A percentile compares a stretch with the other conserved stretches of the same genome.
Evolutionary conservation across 2,113 vertebrate species (phyloP).

Genomic region (Equus przewalskii): DNA sequence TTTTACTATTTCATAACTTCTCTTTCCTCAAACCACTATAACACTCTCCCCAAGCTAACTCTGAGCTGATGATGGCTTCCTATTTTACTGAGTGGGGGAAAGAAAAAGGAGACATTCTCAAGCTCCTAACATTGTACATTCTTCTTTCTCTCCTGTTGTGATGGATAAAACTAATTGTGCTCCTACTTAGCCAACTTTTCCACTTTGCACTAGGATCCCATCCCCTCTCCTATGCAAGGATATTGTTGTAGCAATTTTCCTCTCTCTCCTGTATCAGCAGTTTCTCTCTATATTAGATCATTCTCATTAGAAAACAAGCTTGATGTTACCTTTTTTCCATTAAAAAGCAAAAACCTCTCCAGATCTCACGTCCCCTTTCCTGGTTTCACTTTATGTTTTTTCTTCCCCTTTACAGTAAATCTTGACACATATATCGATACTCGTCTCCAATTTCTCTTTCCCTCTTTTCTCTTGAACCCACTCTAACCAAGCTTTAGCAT

Average conservation of each 20-base stretch:
- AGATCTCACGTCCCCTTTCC: neutral
- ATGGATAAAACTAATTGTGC: neutral
- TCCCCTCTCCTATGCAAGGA: neutral
- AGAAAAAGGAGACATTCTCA: neutral
- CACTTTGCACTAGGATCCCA: neutral
- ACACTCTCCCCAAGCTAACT: neutral
- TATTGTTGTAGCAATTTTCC: neutral
- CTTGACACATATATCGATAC: neutral
- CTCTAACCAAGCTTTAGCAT: neutral
- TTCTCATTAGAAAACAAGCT: neutral
- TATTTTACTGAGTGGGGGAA: neutral
- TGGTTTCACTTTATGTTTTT: neutral
- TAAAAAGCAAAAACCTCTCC: conserved; percentile 8
- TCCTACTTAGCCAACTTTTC: neutral
- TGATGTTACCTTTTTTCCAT: neutral
- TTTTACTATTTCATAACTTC: neutral
- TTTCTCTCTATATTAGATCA: neutral
- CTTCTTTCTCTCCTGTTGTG: neutral
- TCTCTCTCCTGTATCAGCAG: neutral
- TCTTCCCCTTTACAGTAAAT: neutral
- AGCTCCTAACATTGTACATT: neutral
- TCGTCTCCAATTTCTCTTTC: neutral
- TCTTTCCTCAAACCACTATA: neutral
- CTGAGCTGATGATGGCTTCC: neutral
- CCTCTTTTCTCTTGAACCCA: neutral